These are phyloP conservation scores for Naso thynnoides DNA, from an alignment of 2,797 vertebrate species.

Conservation along the genomic window DNA sequence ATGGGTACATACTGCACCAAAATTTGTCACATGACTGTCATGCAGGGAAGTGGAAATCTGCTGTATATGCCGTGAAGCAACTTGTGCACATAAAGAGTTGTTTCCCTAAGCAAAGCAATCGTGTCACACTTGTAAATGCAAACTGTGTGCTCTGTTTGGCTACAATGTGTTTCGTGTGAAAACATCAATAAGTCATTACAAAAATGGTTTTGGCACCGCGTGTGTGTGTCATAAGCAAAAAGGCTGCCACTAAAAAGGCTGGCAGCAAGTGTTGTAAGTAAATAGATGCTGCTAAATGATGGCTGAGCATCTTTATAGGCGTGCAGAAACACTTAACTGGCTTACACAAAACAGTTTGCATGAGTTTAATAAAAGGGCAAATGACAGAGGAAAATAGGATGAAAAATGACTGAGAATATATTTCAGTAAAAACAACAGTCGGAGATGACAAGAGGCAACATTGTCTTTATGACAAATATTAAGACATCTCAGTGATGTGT, in stretches of 20 bases:
- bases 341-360: neutral
- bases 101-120: neutral
- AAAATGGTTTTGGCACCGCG: neutral
- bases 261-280: conserved; percentile 1
- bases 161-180: neutral
- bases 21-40: conserved; percentile 21
- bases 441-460: neutral
- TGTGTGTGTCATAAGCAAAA: conserved; percentile 19
- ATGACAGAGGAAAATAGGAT: neutral
- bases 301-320: neutral
- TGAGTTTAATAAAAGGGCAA: neutral
- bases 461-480: neutral
- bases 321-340: neutral
- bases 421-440: neutral
- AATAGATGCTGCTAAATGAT: conserved; percentile 4
- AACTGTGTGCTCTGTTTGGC: conserved; percentile 1
- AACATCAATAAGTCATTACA: conserved; percentile 1
- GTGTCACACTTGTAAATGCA: neutral
- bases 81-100: neutral
- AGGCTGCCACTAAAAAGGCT: neutral
- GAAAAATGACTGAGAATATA: neutral
- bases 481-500: neutral
- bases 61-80: conserved; percentile 13
- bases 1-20: conserved; percentile 37
- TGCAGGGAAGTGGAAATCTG: conserved; percentile 27